Evolutionary conservation across 2,888 invertebrate genomes (phyloP), one percentile per base, ranked within the genome.

Genomic region (Sphecodes monilicornis): DNA sequence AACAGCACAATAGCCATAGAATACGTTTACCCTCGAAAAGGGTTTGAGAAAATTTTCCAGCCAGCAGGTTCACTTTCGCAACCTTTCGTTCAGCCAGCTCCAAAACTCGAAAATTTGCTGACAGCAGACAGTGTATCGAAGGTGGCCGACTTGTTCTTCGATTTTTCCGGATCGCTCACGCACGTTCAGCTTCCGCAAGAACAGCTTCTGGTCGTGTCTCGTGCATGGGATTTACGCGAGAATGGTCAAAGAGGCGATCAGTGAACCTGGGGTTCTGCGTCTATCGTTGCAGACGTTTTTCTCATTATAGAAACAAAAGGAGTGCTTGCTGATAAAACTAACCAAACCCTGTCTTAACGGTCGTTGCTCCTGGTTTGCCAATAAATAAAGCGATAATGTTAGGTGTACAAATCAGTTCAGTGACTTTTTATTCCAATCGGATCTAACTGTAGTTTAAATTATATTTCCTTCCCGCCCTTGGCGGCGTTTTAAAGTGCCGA

Each of bases 161-260:
- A 76, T 69, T 60, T 72, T 71, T 66, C 41, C 50, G 46, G 46
- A 72, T 81, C 60, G 32, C 16, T 39, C 36, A 46, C 32, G 32
- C 66, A 11, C 76, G 57, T 46, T 46, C 71, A 72, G 29, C 69
- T 22, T 46, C 26, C 22, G 26, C 66, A 39, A 66, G n/a, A 39
- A 39, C 22, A 54, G 39, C 70, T 75, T 75, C 70, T 36, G 77
- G 36, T n/a, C 66, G 66, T 29, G 39, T 46, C 64, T 39, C 78
- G 36, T 54, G 54, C 72, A 10, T 16, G 43, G 50, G 50, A 36
- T 73, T 78, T 26, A 73, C 78, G 66, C 78, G 50, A 66, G 66
- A 66, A 64, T 18, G 72, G 29, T 84, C 84, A 82, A 84, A 82
- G 70, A 6, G n/a, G 16, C 13, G 82, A 77, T 74, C 77, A 18